A percentile compares a stretch with the other conserved stretches of the same genome.
These are phyloP conservation scores for Platygyra sinensis DNA, from an alignment of 64 coral and sea anemone genomes.

Conservation along the genomic window DNA sequence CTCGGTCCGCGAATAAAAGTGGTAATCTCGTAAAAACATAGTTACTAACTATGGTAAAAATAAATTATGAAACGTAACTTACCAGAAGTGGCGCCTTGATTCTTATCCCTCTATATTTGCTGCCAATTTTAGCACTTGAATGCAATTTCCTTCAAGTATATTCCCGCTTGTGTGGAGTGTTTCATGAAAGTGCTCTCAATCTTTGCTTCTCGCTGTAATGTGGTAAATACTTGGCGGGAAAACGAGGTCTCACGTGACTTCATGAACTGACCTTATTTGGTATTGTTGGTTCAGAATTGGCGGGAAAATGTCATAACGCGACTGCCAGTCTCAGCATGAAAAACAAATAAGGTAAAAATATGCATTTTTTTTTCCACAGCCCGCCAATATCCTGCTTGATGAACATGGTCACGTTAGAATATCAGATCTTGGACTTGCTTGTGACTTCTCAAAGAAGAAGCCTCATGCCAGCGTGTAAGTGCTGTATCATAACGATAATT, in stretches of 20 bases:
- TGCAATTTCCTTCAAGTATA: too few species aligned
- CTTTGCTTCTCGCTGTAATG: neutral
- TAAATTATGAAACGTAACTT: too few species aligned
- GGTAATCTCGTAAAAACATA: too few species aligned
- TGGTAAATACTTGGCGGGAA: conserved; percentile 8
- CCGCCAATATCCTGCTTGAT: conserved; percentile 97
- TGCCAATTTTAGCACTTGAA: too few species aligned
- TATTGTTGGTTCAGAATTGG: neutral
- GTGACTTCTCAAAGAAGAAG: conserved; percentile 99
- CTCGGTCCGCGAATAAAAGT: too few species aligned
- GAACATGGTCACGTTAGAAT: conserved; percentile 98
- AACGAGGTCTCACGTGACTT: neutral
- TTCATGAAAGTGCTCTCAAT: too few species aligned
- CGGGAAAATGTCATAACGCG: neutral
- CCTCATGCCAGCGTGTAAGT: conserved; percentile 99
- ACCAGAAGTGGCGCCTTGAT: too few species aligned
- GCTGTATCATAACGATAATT: neutral
- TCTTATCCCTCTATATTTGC: too few species aligned
- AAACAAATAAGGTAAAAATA: too few species aligned
- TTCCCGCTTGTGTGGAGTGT: too few species aligned
- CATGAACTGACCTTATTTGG: neutral
- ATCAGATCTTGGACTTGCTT: conserved; percentile 98
- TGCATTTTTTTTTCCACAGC: conserved; percentile 56
- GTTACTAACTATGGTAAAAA: too few species aligned
- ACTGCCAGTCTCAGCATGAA: too few species aligned